Evolutionary conservation across 2,113 vertebrate genomes (phyloP), one percentile per base, ranked within the genome.

Genomic region (Pristiophorus japonicus): DNA sequence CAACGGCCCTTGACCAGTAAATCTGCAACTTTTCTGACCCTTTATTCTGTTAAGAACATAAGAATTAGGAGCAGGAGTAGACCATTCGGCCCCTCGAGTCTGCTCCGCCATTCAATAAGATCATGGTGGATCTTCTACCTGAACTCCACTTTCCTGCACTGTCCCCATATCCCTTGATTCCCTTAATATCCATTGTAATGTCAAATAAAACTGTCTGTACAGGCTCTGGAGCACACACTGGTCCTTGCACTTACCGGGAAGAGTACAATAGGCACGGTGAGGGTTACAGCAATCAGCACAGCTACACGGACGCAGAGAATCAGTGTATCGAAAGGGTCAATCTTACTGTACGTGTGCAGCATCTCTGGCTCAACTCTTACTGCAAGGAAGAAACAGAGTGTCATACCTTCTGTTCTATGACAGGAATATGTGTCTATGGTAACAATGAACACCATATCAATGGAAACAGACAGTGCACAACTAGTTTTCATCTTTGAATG

Each of bases 251-350:
- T 98, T 97, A 99, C 99, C 38, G 99, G 99, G 96, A 99, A 99
- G 95, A 99, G 97, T 45, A 99, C 99, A 0, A 99, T 99, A 2
- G 99, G 99, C 59, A 99, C 99, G 0, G 99, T 99, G 96, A 99
- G 98, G 0, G 99, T 99, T 96, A 99, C 99, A 0, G 99, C 99
- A 0, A 98, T 99, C 96, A 99, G 98, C 97, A 99, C 99, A 0
- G 99, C 99, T 96, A 99, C 97, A 1, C 99, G 98, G 96, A 99
- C 99, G 0, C 99, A 99, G 96, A 99, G 97, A 96, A 99, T 98
- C 96, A 99, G 97, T 63, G 98, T 98, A 1, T 99, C 99, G 0
- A 99, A 99, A 0, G 98, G 97, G 95, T 99, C 98, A 95, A 99
- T 99, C 4, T 97, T 97, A 97, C 96, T 99, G 97, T 99, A 99